Percentiles rank a stretch among this genome's conserved stretches.
These are phyloP conservation scores for Phaethornis superciliosus DNA, from an alignment of 2,113 vertebrate species.

Conservation along the genomic window DNA sequence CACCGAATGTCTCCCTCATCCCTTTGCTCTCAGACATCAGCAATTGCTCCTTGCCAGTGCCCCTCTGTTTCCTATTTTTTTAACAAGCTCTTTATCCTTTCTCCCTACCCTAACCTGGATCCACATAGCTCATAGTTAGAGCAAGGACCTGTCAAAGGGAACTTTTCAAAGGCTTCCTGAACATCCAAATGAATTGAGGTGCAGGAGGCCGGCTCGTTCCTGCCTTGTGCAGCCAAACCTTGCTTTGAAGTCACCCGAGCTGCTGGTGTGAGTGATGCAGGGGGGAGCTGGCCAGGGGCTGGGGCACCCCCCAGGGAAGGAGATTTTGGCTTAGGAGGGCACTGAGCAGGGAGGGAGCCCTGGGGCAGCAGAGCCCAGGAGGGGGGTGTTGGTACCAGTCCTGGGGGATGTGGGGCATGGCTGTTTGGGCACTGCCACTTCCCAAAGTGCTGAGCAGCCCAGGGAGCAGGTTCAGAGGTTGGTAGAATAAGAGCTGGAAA, in stretches of 20 bases:
- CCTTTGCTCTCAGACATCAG: neutral
- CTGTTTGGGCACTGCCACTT: rapidly evolving
- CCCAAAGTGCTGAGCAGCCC: neutral
- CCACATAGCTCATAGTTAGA: neutral
- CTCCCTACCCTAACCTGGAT: neutral
- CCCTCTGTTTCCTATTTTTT: slow-evolving; percentile 37
- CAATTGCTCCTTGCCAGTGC: neutral
- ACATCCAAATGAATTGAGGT: neutral
- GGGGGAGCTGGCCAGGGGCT: neutral
- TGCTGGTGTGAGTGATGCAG: neutral
- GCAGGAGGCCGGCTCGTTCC: neutral
- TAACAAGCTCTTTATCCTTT: slow-evolving; percentile 4
- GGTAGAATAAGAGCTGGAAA: neutral
- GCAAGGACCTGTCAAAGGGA: neutral
- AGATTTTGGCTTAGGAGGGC: too few species aligned
- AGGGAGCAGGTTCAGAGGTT: neutral
- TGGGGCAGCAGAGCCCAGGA: neutral
- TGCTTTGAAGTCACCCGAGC: neutral
- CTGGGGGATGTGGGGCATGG: too few species aligned
- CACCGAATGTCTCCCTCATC: neutral
- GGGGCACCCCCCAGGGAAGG: too few species aligned
- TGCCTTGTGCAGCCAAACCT: neutral
- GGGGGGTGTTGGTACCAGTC: rapidly evolving
- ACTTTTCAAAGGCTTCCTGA: slow-evolving; percentile 31
- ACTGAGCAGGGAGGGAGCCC: too few species aligned